phyloP scores from a whole-genome alignment of 2,797 vertebrate genomes.

The Urocyon cinereoargenteus region DNA sequence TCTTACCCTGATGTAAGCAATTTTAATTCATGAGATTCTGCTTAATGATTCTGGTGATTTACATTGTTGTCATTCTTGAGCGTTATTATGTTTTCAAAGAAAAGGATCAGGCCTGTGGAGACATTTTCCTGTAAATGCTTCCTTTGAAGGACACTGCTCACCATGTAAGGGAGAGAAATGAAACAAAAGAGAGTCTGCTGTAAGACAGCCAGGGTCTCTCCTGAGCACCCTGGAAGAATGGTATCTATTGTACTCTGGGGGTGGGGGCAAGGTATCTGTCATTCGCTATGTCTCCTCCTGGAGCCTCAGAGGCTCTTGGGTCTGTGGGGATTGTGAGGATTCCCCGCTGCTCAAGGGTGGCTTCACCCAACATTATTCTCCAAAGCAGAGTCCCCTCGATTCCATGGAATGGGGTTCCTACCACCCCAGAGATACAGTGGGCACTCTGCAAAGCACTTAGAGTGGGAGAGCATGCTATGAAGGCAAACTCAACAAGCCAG shows the following conservation, averaged over 20 bases:
- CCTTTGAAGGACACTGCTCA: conserved; percentile 77
- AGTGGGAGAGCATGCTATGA: background rate
- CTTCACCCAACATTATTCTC: background rate
- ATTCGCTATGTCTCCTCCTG: background rate
- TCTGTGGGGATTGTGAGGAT: background rate
- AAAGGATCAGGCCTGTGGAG: conserved; percentile 70
- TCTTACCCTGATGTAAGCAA: conserved; percentile 76
- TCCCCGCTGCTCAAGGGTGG: background rate
- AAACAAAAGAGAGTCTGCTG: conserved; percentile 58
- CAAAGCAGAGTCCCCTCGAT: background rate
- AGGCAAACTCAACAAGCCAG: background rate
- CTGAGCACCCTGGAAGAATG: conserved; percentile 47
- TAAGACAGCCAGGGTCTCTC: background rate
- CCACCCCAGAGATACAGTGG: background rate
- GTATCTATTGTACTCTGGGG: background rate
- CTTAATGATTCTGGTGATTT: conserved; percentile 81
- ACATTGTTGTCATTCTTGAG: conserved; percentile 78
- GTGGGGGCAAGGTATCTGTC: accelerated
- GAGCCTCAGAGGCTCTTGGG: background rate
- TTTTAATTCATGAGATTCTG: conserved; percentile 75
- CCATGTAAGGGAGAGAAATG: background rate
- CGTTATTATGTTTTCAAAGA: conserved; percentile 81
- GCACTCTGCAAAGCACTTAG: background rate
- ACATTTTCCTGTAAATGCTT: conserved; percentile 76
- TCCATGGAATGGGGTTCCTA: background rate